A percentile compares a stretch with the other conserved stretches of the same genome.
phyloP scores from a whole-genome alignment of 2,888 invertebrate species.

The Lithodes maja region DNA sequence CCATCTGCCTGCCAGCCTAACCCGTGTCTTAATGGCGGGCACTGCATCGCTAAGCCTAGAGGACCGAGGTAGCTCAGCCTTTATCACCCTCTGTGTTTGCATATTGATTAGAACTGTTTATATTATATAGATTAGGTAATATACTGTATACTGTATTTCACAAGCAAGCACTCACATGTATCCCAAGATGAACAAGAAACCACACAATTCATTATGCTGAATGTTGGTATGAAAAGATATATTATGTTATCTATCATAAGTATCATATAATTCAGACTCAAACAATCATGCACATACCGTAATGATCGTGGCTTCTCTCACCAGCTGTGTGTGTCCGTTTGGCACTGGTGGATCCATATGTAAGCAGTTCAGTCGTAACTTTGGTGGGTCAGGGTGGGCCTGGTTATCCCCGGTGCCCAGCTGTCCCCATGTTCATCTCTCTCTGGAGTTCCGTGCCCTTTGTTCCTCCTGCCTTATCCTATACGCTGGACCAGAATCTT shows the following conservation, averaged over 20 bases:
- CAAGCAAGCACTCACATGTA: too few relatives aligned
- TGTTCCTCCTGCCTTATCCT: constrained; percentile 35
- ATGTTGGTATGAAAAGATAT: too few relatives aligned
- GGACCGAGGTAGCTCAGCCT: constrained; percentile 35
- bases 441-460: constrained; percentile 25
- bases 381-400: constrained; percentile 36
- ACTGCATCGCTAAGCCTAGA: constrained; percentile 80
- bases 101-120: too few relatives aligned
- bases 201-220: too few relatives aligned
- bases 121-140: too few relatives aligned
- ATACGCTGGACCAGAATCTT: constrained; percentile 35
- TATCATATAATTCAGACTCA: too few relatives aligned
- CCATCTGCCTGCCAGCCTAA: constrained; percentile 85
- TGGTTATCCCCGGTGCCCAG: constrained; percentile 43
- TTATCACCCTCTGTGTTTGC: too few relatives aligned
- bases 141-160: too few relatives aligned
- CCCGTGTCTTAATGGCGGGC: constrained; percentile 96
- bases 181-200: too few relatives aligned
- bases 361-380: constrained; percentile 43
- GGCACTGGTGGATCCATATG: constrained; percentile 43
- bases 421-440: constrained; percentile 29
- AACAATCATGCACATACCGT: too few relatives aligned
- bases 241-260: too few relatives aligned
- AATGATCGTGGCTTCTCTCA: too few relatives aligned
- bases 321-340: constrained; percentile 40